These are phyloP conservation scores for Poeciliopsis gracilis DNA, from an alignment of 2,797 vertebrate species.

Conservation along the genomic window DNA sequence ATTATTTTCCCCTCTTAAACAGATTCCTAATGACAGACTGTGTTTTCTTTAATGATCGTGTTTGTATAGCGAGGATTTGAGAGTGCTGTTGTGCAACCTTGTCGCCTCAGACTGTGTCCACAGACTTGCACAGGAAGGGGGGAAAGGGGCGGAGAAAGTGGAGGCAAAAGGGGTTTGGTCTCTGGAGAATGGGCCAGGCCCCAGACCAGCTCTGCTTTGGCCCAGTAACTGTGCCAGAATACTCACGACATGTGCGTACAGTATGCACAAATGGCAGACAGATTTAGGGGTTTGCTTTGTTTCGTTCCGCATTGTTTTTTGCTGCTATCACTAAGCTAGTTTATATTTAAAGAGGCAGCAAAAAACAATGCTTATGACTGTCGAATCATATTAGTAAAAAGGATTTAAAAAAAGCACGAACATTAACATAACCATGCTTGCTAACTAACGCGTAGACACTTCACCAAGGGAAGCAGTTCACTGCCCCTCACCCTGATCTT, in stretches of 20 bases:
- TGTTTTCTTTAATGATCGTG: constrained; percentile 60
- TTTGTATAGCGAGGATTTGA: constrained; percentile 63
- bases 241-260: constrained; percentile 76
- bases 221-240: constrained; percentile 80
- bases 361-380: constrained; percentile 45
- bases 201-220: constrained; percentile 81
- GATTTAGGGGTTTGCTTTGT: constrained; percentile 79
- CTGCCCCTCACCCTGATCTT: constrained; percentile 66
- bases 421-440: constrained; percentile 4
- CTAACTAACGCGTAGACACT: constrained; percentile 26
- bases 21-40: constrained; percentile 68
- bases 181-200: constrained; percentile 79
- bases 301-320: constrained; percentile 66
- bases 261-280: constrained; percentile 83
- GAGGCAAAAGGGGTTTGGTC: constrained; percentile 51
- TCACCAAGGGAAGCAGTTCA: constrained; percentile 30
- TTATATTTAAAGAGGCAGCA: too few relatives aligned
- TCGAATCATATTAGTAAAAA: constrained; percentile 59
- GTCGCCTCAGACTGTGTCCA: constrained; percentile 76
- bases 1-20: constrained; percentile 72
- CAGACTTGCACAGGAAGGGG: constrained; percentile 76
- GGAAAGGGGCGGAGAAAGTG: constrained; percentile 55
- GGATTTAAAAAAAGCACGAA: constrained; percentile 24
- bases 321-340: constrained; percentile 39
- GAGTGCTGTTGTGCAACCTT: constrained; percentile 73